Evolutionary conservation across 2,113 vertebrate species (phyloP).

Genomic region (Eira barbara): DNA sequence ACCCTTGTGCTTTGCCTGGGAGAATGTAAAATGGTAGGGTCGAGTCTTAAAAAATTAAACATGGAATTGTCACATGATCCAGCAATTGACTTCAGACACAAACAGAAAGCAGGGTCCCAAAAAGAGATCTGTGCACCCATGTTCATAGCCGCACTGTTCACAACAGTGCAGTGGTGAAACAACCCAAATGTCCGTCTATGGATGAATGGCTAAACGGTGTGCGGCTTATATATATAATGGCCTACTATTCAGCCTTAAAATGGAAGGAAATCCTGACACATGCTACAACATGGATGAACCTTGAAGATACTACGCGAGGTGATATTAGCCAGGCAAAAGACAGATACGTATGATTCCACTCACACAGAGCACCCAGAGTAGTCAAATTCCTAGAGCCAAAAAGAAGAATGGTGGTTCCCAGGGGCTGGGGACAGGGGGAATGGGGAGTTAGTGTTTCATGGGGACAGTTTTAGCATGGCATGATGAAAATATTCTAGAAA

Average conservation of each 20-base stretch:
- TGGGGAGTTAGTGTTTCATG: no score
- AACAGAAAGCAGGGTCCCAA: not conserved
- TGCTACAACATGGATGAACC: not conserved
- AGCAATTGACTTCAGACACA: not conserved
- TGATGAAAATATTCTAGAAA: not conserved
- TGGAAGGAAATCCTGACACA: not conserved
- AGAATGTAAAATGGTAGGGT: not conserved
- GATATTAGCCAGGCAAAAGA: not conserved
- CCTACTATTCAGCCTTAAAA: not conserved
- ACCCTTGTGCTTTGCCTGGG: accelerated
- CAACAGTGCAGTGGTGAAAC: not conserved
- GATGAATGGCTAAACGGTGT: not conserved
- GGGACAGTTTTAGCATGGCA: not conserved
- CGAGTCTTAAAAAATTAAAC: not conserved
- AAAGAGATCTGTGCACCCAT: not conserved
- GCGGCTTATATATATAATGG: not conserved
- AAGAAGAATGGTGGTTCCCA: not conserved
- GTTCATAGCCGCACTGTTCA: not conserved
- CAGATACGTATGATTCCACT: not conserved
- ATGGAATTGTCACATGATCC: not conserved
- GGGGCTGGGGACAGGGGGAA: accelerated
- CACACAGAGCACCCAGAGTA: not conserved
- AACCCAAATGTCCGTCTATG: not conserved
- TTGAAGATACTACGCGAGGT: not conserved
- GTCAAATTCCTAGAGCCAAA: not conserved